Base-by-base conservation (phyloP, 2,113 vertebrate genomes). In the Podarcis cretensis region DNA sequence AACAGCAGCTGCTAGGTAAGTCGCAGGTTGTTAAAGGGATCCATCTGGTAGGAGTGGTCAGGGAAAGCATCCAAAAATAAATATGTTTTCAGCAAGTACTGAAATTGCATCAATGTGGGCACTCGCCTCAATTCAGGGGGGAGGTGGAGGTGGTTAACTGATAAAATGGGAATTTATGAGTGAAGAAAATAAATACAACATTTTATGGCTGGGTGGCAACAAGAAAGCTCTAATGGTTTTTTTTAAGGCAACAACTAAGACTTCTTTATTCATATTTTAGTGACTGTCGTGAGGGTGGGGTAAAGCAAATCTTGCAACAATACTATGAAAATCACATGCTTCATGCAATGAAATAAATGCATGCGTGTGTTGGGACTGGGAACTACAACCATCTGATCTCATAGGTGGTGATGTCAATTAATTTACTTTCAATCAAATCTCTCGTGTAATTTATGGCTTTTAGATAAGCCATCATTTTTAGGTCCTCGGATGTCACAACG, bases 351-450 rank as follows among this genome's bases (percentile, higher is more conserved):
- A 78, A 84, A 84, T 32, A 86, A 90, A 35, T 16, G 80, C 48
- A 73, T 80, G 12, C 18, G 48, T 73, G 37, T 40, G 57, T 27
- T 90, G 68, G 8, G 40, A 81, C 90, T 86, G 91, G 85, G 68
- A 93, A 89, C 30, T 89, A 68, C 32, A 85, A 75, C 37, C 89
- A 86, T 6, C 27, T 86, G 81, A 89, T 80, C 80, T 90, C 77
- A 79, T 57, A 63, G 89, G 6, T 81, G 69, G 89, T 71, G 85
- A 63, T 93, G 90, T 5, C 54, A 89, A 59, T 84, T 90, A 78
- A 91, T 86, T 77, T 83, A 73, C 83, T 83, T 88, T 91, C 90
- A 88, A 85, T 27, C 73, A 93, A 91, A 91, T 12, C n/a, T 87
- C 81, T 89, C 1, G 71, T 81, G 57, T 63, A 92, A 92, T 80